Evolutionary conservation across 1,140 invertebrate genomes (phyloP).

Genomic region (Nebria ingens): DNA sequence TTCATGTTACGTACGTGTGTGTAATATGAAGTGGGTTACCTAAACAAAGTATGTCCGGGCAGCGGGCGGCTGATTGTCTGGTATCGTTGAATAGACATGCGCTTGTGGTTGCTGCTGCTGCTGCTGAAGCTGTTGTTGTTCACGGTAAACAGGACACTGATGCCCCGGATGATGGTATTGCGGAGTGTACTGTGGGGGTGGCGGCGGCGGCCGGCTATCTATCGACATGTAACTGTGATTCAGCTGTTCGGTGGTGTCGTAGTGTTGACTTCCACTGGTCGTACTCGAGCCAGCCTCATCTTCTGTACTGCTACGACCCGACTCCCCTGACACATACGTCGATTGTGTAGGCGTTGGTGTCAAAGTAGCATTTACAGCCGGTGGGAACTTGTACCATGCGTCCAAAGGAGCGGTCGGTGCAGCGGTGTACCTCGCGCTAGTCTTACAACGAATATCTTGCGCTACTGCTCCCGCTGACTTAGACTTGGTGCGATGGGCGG

Average conservation of each 20-base stretch:
- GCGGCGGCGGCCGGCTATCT: conserved; percentile 29
- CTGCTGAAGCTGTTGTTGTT: not conserved
- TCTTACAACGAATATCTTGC: conserved; percentile 35
- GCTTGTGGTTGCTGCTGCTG: conserved; percentile 4
- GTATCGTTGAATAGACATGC: conserved; percentile 34
- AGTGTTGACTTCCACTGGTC: conserved; percentile 34
- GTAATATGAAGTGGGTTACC: conserved; percentile 20
- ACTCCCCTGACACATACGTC: conserved; percentile 51
- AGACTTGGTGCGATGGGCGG: conserved; percentile 5
- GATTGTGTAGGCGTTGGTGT: conserved; percentile 51
- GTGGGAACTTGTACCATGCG: conserved; percentile 39
- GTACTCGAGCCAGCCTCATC: conserved; percentile 47
- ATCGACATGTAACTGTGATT: conserved; percentile 35
- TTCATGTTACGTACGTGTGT: too few relatives aligned
- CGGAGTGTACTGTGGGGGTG: not conserved
- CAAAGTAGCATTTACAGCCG: conserved; percentile 36
- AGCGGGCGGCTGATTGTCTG: conserved; percentile 27
- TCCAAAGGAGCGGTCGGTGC: conserved; percentile 39
- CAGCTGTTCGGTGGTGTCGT: conserved; percentile 31
- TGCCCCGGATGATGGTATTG: not conserved
- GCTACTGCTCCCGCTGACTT: conserved; percentile 23
- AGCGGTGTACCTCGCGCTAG: conserved; percentile 41
- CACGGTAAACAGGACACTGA: not conserved
- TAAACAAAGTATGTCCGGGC: conserved; percentile 34
- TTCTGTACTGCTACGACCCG: conserved; percentile 42